Base-by-base conservation (phyloP, 2,888 invertebrate genomes). In the Xestoiulus laeticollis region DNA sequence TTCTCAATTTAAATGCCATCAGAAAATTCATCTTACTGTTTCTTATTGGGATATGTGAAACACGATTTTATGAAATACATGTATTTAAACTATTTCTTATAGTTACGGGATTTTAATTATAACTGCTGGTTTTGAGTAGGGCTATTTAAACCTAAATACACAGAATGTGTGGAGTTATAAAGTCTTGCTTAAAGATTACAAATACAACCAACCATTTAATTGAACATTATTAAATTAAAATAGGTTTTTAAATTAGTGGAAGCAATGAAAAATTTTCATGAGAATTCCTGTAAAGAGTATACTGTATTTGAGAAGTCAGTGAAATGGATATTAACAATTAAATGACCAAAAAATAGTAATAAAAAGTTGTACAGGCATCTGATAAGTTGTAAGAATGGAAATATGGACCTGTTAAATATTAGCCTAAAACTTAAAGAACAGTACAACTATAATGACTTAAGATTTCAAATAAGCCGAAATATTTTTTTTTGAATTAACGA, bases 1-100 rank as follows among this genome's bases (percentile, higher is more conserved):
- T 22, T 59, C 5, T 59, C n/a, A 22, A 59, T 59, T 59, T 59
- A 59, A 59, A 22, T n/a, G 59, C n/a, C 5, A 6, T 59, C 6
- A 4, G n/a, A 59, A 59, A 59, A 59, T 22, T 59, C 59, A 59
- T 22, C 59, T 22, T 59, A 8, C 59, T 59, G 4, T 59, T 38
- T 38, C 48, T 19, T 48, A 19, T 22, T n/a, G 22, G 59, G 59
- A 59, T 59, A 59, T 59, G 59, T 59, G 59, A 59, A 59, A 59
- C 59, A 22, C 22, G 59, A 59, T 59, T 59, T 59, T 59, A 48
- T 48, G 3, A 38, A 38, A 16, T 48, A n/a, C n/a, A n/a, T n/a
- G n/a, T n/a, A 59, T 59, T 59, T 59, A 59, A 59, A 59, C 59
- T 59, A 59, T 59, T n/a, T 22, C n/a, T 59, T 59, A 59, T 59